Evolutionary conservation across 2,113 vertebrate species (phyloP).

Genomic region (Hippocampus abdominalis): DNA sequence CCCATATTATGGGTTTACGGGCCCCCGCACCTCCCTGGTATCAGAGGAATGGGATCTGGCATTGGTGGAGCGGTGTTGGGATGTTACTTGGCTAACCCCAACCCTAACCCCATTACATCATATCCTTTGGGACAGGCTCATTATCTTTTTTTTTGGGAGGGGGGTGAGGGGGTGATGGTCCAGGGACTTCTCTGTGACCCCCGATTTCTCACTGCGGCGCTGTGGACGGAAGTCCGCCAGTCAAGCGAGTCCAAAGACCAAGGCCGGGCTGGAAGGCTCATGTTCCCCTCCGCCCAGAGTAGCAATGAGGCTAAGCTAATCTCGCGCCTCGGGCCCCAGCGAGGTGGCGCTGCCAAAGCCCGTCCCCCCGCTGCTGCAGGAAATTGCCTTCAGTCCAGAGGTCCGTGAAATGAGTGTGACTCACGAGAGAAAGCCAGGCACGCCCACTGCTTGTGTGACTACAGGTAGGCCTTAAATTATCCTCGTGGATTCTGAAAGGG

Average conservation of each 20-base stretch:
- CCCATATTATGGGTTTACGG: constrained; percentile 56
- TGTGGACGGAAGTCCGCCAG: constrained; percentile 50
- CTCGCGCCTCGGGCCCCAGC: constrained; percentile 61
- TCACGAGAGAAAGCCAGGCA: constrained; percentile 23
- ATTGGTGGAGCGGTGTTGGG: constrained; percentile 3
- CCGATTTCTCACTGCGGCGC: constrained; percentile 26
- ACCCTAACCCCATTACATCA: not conserved
- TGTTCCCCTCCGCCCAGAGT: constrained; percentile 64
- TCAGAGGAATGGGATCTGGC: constrained; percentile 20
- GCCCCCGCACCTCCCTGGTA: constrained; percentile 18
- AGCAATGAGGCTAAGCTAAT: constrained; percentile 69
- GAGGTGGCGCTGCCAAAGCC: constrained; percentile 67
- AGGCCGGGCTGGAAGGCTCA: constrained; percentile 48
- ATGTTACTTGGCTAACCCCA: constrained; percentile 10
- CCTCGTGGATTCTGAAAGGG: too few relatives aligned
- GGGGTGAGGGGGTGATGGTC: constrained; percentile 12
- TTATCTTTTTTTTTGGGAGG: constrained; percentile 26
- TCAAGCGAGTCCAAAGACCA: constrained; percentile 46
- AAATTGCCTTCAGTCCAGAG: constrained; percentile 74
- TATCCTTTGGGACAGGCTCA: constrained; percentile 23
- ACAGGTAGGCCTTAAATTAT: constrained; percentile 36
- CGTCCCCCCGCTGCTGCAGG: constrained; percentile 71
- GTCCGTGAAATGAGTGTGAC: constrained; percentile 58
- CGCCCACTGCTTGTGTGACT: constrained; percentile 29
- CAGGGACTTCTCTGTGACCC: constrained; percentile 41